These are phyloP conservation scores for Pyralis farinalis DNA, from an alignment of 2,888 invertebrate genomes.

Conservation along the genomic window DNA sequence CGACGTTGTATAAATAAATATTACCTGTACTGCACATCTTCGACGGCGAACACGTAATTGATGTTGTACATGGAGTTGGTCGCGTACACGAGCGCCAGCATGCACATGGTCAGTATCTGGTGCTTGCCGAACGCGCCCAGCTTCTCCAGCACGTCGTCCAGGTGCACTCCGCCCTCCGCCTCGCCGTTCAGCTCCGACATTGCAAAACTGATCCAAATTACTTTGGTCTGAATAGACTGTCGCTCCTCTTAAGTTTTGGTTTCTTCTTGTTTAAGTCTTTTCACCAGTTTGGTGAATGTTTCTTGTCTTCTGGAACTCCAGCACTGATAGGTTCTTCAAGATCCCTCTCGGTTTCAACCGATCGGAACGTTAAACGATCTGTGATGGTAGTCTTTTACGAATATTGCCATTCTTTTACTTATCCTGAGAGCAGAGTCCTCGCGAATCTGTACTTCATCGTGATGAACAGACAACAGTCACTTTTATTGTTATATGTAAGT, in stretches of 20 bases:
- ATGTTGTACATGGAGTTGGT: constrained; percentile 73
- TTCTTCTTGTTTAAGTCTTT: no score
- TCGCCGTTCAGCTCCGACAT: constrained; percentile 25
- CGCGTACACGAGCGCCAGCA: constrained; percentile 67
- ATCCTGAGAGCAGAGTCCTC: neutral
- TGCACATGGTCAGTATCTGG: constrained; percentile 59
- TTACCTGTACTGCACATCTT: constrained; percentile 64
- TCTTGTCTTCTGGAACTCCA: neutral
- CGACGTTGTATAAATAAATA: no score
- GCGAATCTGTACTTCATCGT: neutral
- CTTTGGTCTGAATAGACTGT: no score
- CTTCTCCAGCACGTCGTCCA: constrained; percentile 61
- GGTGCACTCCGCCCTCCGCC: constrained; percentile 37
- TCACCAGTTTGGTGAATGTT: no score
- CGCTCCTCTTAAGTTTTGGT: no score
- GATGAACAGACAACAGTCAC: no score
- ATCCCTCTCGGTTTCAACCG: neutral
- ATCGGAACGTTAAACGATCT: neutral
- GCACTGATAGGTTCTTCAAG: no score
- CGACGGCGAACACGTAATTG: constrained; percentile 70
- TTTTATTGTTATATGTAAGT: no score
- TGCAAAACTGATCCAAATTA: neutral
- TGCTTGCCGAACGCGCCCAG: constrained; percentile 73
- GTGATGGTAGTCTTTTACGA: neutral
- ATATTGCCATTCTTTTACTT: neutral